Evolutionary conservation across 2,888 invertebrate species (phyloP).

Genomic region (Tetragonisca angustula): DNA sequence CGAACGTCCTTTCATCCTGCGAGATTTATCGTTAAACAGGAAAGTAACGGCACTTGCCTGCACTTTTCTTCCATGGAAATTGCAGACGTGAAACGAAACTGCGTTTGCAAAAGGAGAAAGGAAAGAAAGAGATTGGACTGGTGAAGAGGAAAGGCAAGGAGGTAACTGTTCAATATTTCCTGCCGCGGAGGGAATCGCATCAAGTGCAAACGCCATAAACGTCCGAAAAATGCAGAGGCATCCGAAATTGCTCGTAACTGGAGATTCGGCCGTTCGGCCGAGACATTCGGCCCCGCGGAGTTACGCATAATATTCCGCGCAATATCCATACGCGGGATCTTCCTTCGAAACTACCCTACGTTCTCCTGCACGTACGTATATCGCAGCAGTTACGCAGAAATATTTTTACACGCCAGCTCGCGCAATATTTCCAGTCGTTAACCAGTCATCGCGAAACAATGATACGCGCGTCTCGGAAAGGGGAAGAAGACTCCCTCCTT

Average conservation of each 20-base stretch:
- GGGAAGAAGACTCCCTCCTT: not conserved
- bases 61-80: too few species aligned
- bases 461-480: slow-evolving; percentile 14
- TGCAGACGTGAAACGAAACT: too few species aligned
- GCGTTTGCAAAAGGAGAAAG: not conserved
- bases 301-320: slow-evolving; percentile 35
- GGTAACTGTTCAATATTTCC: not conserved
- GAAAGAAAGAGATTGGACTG: not conserved
- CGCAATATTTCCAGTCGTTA: slow-evolving; percentile 60
- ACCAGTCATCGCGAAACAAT: slow-evolving; percentile 52
- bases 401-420: slow-evolving; percentile 44
- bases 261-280: not conserved
- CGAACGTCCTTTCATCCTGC: not conserved
- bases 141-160: not conserved
- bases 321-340: slow-evolving; percentile 11
- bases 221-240: not conserved
- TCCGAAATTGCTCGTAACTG: slow-evolving; percentile 20
- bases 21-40: not conserved
- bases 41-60: not conserved
- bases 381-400: slow-evolving; percentile 30
- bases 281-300: not conserved
- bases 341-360: not conserved
- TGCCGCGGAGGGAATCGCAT: not conserved
- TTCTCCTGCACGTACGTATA: not conserved
- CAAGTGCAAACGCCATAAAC: not conserved